Base-by-base conservation (phyloP, 92 coral and sea anemone species). In the Epizoanthus stellaris region DNA sequence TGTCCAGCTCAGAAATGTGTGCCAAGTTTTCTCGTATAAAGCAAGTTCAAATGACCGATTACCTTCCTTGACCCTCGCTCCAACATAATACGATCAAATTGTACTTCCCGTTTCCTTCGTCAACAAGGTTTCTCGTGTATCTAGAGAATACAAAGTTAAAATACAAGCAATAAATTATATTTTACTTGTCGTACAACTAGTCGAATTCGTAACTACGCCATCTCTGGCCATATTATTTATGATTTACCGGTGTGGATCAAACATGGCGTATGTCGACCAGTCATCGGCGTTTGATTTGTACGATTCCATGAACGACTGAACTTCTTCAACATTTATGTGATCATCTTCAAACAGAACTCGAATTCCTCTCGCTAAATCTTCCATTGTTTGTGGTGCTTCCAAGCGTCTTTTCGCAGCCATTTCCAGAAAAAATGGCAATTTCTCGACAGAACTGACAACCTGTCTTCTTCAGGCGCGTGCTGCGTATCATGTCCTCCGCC, bases 11-110 rank as follows among this genome's bases (percentile, higher is more conserved):
- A 45, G 9, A 6, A 45, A 45, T 45, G 9, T 45, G 8, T 10
- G 11, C 0, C 10, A 45, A 45, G 52, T 6, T 45, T 45, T 45
- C 6, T 45, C 10, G 11, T 45, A 6, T 1, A 58, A 58, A 16
- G 14, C 63, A 58, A 58, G n/a, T 61, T 25, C 13, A 61, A 61
- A 19, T n/a, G 6, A 21, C 38, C n/a, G 20, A 89, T 8, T 75
- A 96, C 98, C 98, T 96, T 47, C 98, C 98, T 45, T 96, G 98
- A 0, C 98, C 98, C 70, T 96, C 98, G 6, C 98, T 92, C 98
- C 98, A 96, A 65, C 98, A 96, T 77, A 96, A 85, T 11, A 96
- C 91, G 57, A 96, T 96, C 83, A 96, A 52, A 79, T 96, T 96
- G 69, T 92, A 96, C 21, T 96, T 96, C 25, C 98, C 98, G 84